These are phyloP conservation scores for Centruroides vittatus DNA, from an alignment of 1,140 invertebrate genomes.

Conservation along the genomic window DNA sequence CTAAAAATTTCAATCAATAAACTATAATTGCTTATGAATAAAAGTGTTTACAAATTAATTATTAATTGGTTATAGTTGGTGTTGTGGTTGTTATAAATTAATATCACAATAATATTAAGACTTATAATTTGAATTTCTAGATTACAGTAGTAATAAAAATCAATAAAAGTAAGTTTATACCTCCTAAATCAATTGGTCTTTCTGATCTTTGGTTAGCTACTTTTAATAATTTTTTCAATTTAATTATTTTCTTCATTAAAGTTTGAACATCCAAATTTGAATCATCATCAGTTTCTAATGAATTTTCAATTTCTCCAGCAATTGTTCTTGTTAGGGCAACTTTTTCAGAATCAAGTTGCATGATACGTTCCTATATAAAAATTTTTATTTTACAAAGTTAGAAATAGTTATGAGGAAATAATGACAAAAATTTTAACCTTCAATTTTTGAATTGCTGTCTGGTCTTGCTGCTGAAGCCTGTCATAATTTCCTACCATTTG, in stretches of 20 bases:
- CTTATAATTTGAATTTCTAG: no score
- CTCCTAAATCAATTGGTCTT: slow-evolving; percentile 26
- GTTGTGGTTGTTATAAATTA: no score
- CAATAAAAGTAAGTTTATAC: background rate
- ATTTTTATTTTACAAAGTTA: background rate
- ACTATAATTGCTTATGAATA: no score
- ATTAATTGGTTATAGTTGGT: no score
- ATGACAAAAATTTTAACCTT: slow-evolving; percentile 30
- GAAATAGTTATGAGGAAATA: no score
- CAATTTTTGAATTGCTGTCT: slow-evolving; percentile 53
- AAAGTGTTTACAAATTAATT: no score
- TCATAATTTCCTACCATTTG: slow-evolving; percentile 64
- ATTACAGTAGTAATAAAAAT: no score
- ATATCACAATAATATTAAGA: no score
- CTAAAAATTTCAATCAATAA: no score
- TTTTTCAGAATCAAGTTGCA: slow-evolving; percentile 7
- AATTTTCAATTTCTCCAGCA: no score
- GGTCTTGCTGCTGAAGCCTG: slow-evolving; percentile 51
- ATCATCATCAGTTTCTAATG: slow-evolving; percentile 13
- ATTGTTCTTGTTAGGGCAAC: no score
- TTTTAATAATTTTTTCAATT: slow-evolving; percentile 26
- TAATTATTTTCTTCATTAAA: slow-evolving; percentile 26
- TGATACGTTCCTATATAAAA: slow-evolving; percentile 1
- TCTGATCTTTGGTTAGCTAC: slow-evolving; percentile 27
- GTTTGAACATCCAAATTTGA: slow-evolving; percentile 26